A percentile compares a stretch with the other conserved stretches of the same genome.
Conservation (phyloP, 2,888 invertebrate species). For the Sinhomidia bicolor region DNA sequence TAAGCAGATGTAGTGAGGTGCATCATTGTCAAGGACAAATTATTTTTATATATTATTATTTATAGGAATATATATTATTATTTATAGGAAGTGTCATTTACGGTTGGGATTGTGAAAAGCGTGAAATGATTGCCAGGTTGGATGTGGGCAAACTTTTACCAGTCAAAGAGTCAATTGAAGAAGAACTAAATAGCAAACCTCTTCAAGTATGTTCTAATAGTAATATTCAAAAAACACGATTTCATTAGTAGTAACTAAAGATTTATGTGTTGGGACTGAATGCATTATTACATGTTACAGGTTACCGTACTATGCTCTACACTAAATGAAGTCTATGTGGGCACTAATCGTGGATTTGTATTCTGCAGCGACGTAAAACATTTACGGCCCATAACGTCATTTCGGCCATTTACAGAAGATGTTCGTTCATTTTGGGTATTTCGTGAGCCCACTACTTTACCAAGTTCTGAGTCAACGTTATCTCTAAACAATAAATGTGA, state of each 20-base stretch:
- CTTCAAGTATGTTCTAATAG: slow-evolving; percentile 86
- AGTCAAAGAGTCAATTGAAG: slow-evolving; percentile 96
- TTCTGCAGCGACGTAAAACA: slow-evolving; percentile 92
- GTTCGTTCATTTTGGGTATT: slow-evolving; percentile 83
- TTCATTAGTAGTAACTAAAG: too few relatives aligned
- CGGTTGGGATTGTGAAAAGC: slow-evolving; percentile 90
- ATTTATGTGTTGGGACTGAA: too few relatives aligned
- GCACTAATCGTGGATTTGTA: slow-evolving; percentile 97
- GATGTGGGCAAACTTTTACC: slow-evolving; percentile 96
- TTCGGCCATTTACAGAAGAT: slow-evolving; percentile 94
- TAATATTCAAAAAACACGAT: too few relatives aligned
- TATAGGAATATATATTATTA: background rate
- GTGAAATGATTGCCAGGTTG: slow-evolving; percentile 88
- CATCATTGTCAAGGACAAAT: too few relatives aligned
- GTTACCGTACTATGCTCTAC: slow-evolving; percentile 87
- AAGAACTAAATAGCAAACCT: slow-evolving; percentile 89
- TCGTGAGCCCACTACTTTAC: slow-evolving; percentile 77
- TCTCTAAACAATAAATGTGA: slow-evolving; percentile 68
- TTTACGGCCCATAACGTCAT: slow-evolving; percentile 94
- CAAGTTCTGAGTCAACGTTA: slow-evolving; percentile 58
- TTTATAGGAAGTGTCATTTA: slow-evolving; percentile 90
- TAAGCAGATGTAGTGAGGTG: too few relatives aligned
- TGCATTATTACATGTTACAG: too few relatives aligned
- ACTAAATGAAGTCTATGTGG: slow-evolving; percentile 89
- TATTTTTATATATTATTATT: slow-evolving; percentile 1